Percentiles rank a stretch among this genome's conserved stretches.
These are phyloP conservation scores for Illadopsis cleaveri DNA, from an alignment of 2,113 vertebrate genomes.

Conservation along the genomic window DNA sequence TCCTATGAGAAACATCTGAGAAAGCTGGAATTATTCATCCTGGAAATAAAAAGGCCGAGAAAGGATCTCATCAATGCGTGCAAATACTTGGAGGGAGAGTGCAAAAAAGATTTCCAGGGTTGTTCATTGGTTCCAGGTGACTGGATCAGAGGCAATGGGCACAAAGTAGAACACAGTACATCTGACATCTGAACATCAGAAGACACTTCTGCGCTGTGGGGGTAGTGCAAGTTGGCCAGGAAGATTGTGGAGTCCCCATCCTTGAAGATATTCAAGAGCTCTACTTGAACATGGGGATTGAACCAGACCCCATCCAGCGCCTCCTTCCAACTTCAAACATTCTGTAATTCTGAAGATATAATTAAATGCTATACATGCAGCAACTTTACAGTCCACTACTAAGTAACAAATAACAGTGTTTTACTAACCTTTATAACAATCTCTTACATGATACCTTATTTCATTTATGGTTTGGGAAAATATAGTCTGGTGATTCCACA, in stretches of 20 bases:
- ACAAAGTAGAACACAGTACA: background rate
- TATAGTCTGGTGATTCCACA: background rate
- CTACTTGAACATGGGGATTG: fast-evolving
- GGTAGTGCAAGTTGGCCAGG: background rate
- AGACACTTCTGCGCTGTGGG: background rate
- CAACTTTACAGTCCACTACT: background rate
- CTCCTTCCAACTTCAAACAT: background rate
- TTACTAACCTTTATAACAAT: background rate
- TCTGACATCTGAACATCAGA: background rate
- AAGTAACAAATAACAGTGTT: background rate
- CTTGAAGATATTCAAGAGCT: background rate
- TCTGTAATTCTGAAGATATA: background rate
- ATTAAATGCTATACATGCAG: background rate
- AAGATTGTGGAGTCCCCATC: background rate
- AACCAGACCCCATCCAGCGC: background rate
- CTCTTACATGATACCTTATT: background rate
- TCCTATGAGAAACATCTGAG: background rate
- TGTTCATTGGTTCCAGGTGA: background rate
- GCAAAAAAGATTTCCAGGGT: background rate
- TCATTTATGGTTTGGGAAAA: background rate
- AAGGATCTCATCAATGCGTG: background rate
- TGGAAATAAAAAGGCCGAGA: background rate
- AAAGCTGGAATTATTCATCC: background rate
- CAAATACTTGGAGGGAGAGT: background rate
- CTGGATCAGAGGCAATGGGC: background rate